Conservation (phyloP, 2,888 invertebrate species). For the Heliconius sara region DNA sequence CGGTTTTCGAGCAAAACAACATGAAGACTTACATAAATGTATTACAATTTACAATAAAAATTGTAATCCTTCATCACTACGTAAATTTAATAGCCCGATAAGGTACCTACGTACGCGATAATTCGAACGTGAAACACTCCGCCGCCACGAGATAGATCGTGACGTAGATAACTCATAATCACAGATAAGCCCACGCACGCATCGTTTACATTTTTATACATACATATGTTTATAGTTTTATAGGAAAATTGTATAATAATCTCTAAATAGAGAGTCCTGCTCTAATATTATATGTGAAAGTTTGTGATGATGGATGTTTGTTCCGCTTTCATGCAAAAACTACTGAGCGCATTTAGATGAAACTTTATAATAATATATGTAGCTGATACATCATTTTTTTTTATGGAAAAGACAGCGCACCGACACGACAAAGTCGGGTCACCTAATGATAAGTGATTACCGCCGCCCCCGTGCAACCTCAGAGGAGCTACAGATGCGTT, state of each 20-base stretch:
- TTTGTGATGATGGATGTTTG: too few species aligned
- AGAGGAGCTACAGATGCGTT: too few species aligned
- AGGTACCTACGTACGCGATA: constrained; percentile 32
- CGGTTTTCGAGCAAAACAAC: background rate
- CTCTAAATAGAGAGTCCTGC: background rate
- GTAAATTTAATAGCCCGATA: constrained; percentile 40
- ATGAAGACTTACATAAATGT: background rate
- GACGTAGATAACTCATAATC: constrained; percentile 31
- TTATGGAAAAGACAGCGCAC: too few species aligned
- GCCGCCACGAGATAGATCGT: constrained; percentile 17
- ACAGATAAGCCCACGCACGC: constrained; percentile 8
- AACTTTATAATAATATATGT: too few species aligned
- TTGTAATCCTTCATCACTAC: constrained; percentile 20
- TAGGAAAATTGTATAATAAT: background rate
- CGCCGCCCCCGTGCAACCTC: too few species aligned
- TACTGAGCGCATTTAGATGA: too few species aligned
- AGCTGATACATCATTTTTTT: too few species aligned
- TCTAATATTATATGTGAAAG: too few species aligned
- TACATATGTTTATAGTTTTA: constrained; percentile 8
- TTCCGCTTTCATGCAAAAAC: too few species aligned
- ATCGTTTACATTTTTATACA: background rate
- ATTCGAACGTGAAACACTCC: constrained; percentile 24
- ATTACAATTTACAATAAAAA: constrained; percentile 9
- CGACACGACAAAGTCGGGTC: too few species aligned
- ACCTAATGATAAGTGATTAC: too few species aligned